Percentiles rank a stretch among this genome's conserved stretches.
phyloP scores from a whole-genome alignment of 37 sponge, comb jelly and placozoan genomes.

The Trichoplax adhaerens region DNA sequence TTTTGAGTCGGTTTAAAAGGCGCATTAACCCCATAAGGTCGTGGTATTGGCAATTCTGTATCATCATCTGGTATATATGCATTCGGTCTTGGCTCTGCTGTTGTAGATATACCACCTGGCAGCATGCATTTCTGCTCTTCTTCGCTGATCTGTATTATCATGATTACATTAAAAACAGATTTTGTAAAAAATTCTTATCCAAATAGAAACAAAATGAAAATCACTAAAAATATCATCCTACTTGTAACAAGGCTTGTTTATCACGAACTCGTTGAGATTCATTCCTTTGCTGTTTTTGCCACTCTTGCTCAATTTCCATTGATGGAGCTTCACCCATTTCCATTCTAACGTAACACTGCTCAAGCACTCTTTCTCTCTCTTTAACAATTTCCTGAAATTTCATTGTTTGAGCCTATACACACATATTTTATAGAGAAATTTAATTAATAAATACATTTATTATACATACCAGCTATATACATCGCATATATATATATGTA shows the following conservation, averaged over 20 bases:
- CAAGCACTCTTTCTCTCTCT: not conserved
- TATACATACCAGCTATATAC: too few relatives aligned
- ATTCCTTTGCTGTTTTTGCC: slow-evolving; percentile 28
- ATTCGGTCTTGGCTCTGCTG: slow-evolving; percentile 85
- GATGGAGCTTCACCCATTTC: slow-evolving; percentile 65
- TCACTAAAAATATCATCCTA: too few relatives aligned
- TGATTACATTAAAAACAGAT: too few relatives aligned
- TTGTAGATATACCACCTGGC: slow-evolving; percentile 54
- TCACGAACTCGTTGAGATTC: not conserved
- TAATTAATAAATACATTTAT: too few relatives aligned
- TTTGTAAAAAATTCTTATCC: too few relatives aligned
- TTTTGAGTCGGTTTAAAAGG: slow-evolving; percentile 92
- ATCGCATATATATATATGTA: too few relatives aligned
- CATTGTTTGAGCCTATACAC: not conserved
- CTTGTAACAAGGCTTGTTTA: too few relatives aligned
- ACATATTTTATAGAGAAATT: not conserved
- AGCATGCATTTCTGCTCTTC: slow-evolving; percentile 36
- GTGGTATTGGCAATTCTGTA: slow-evolving; percentile 77
- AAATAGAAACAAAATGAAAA: too few relatives aligned
- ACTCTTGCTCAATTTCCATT: slow-evolving; percentile 39
- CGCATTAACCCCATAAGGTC: slow-evolving; percentile 88
- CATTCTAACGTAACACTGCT: not conserved
- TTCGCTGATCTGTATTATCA: not conserved
- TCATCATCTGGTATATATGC: slow-evolving; percentile 83
- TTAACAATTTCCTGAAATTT: not conserved